These are phyloP conservation scores for Prinia subflava DNA, from an alignment of 2,113 vertebrate species.

Conservation along the genomic window DNA sequence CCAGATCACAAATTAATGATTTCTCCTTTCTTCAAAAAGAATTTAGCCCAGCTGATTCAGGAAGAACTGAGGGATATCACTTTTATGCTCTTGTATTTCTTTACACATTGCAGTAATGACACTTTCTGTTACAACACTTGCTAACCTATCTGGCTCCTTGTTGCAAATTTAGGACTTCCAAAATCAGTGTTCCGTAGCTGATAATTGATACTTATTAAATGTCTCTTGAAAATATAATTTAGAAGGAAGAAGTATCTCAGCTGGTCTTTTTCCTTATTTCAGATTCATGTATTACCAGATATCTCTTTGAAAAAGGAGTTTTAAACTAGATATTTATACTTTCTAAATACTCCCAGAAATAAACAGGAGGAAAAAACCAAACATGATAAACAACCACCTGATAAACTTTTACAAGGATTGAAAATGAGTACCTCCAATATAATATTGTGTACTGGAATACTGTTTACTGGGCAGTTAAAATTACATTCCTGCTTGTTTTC, in stretches of 20 bases:
- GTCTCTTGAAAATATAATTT: not conserved
- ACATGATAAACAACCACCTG: not conserved
- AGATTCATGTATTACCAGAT: not conserved
- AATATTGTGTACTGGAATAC: not conserved
- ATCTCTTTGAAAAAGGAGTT: not conserved
- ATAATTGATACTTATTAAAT: not conserved
- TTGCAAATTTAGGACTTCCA: not conserved
- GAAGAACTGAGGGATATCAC: not conserved
- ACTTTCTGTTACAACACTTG: not conserved
- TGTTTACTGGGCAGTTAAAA: not conserved
- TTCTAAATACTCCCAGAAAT: not conserved
- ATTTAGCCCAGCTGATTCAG: not conserved
- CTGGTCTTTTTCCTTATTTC: not conserved
- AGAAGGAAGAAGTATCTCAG: not conserved
- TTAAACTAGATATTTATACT: not conserved
- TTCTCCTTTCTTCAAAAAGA: not conserved
- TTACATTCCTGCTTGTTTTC: rapidly evolving
- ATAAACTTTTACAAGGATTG: not conserved
- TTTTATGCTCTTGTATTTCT: not conserved
- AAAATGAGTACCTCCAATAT: not conserved
- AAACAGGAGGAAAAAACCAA: not conserved
- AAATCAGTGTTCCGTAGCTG: not conserved
- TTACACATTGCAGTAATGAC: not conserved
- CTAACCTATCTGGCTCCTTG: not conserved
- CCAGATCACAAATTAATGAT: not conserved